Evolutionary conservation across 2,888 invertebrate species (phyloP).

Genomic region (Fabriciana adippe): DNA sequence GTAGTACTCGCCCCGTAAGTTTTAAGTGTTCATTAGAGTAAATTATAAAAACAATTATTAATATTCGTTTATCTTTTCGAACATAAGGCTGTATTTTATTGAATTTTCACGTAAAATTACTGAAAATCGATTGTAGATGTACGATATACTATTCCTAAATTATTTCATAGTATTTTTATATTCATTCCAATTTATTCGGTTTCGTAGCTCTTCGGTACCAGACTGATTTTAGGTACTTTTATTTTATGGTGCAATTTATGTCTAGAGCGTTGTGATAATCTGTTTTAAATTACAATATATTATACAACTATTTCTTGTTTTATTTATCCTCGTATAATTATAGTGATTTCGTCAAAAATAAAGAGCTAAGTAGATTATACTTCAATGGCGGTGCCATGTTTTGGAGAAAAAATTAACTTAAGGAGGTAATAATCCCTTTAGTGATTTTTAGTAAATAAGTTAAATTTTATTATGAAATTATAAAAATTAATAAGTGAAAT

Average conservation of each 20-base stretch:
- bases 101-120: slow-evolving; percentile 69
- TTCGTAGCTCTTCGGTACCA: slow-evolving; percentile 79
- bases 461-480: too few species aligned
- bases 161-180: slow-evolving; percentile 82
- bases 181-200: slow-evolving; percentile 77
- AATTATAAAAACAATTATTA: slow-evolving; percentile 66
- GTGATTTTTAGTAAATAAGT: too few species aligned
- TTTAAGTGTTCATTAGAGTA: slow-evolving; percentile 80
- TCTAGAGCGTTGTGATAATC: slow-evolving; percentile 83
- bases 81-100: slow-evolving; percentile 74
- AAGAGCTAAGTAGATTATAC: too few species aligned
- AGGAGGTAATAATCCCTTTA: too few species aligned
- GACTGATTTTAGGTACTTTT: slow-evolving; percentile 82
- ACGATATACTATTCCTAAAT: slow-evolving; percentile 71
- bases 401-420: too few species aligned
- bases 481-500: background rate
- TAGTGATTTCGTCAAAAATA: too few species aligned
- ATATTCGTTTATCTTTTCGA: slow-evolving; percentile 63
- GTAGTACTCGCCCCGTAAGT: slow-evolving; percentile 67
- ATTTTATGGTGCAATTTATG: slow-evolving; percentile 82
- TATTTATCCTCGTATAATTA: slow-evolving; percentile 35
- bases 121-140: slow-evolving; percentile 61
- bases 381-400: too few species aligned
- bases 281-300: slow-evolving; percentile 79
- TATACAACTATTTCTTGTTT: slow-evolving; percentile 60